Evolutionary conservation across 2,888 invertebrate genomes (phyloP).

Genomic region (Drosophila macrospina): DNA sequence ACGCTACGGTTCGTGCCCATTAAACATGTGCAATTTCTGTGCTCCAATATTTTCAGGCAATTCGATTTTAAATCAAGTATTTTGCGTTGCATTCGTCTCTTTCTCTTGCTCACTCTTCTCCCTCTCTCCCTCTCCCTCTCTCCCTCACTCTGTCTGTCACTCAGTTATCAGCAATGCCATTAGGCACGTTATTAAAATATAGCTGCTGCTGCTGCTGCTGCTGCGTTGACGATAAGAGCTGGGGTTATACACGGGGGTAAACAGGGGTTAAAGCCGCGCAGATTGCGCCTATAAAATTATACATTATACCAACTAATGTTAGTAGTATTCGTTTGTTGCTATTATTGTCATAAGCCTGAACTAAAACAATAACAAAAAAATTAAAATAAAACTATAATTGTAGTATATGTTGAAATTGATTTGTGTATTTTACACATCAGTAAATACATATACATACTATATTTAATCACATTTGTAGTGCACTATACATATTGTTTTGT

Average conservation of each 20-base stretch:
- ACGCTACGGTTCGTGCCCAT: constrained; percentile 31
- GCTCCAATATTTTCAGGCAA: constrained; percentile 34
- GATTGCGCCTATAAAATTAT: constrained; percentile 55
- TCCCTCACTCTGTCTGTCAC: neutral
- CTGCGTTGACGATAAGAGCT: constrained; percentile 61
- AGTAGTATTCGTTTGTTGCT: constrained; percentile 39
- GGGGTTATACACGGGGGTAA: constrained; percentile 21
- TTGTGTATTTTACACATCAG: constrained; percentile 29
- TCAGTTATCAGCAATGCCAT: constrained; percentile 50
- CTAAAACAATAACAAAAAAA: constrained; percentile 1
- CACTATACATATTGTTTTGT: neutral
- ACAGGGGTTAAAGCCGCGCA: constrained; percentile 22
- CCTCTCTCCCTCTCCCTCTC: neutral
- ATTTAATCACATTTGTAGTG: constrained; percentile 18
- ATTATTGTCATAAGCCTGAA: constrained; percentile 15
- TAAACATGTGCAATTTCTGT: constrained; percentile 40
- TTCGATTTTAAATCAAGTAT: constrained; percentile 54
- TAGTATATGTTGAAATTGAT: constrained; percentile 52
- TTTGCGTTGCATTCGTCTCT: constrained; percentile 30
- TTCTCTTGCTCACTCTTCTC: neutral
- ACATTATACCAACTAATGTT: constrained; percentile 48
- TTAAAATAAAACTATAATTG: constrained; percentile 41
- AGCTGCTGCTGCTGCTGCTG: constrained; percentile 37
- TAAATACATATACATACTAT: constrained; percentile 4
- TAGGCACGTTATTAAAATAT: constrained; percentile 69